Evolutionary conservation across 1,140 invertebrate genomes (phyloP).

Genomic region (Teleopsis dalmanni): DNA sequence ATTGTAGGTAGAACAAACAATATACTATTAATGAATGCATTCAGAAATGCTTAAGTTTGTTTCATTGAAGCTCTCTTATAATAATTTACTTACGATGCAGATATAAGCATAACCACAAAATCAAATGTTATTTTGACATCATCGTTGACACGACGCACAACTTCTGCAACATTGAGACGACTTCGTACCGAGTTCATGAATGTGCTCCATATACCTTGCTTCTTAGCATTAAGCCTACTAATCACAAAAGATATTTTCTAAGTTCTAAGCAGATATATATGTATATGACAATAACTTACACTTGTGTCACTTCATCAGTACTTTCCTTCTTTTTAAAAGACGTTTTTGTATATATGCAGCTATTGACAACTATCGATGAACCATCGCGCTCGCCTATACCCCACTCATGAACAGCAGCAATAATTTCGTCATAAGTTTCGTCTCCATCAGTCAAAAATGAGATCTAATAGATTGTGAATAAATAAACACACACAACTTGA

Average conservation of each 20-base stretch:
- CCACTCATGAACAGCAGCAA: conserved; percentile 41
- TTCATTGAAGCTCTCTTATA: no score
- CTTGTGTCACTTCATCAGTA: conserved; percentile 6
- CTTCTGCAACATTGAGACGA: conserved; percentile 61
- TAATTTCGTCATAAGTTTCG: conserved; percentile 42
- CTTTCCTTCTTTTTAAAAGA: conserved; percentile 9
- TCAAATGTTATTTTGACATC: conserved; percentile 66
- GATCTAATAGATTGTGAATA: not conserved
- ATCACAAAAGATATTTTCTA: no score
- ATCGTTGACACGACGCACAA: conserved; percentile 57
- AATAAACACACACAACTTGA: not conserved
- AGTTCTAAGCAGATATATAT: not conserved
- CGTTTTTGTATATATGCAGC: conserved; percentile 40
- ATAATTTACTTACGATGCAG: conserved; percentile 53
- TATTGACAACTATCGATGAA: conserved; percentile 43
- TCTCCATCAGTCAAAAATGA: no score
- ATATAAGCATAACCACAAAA: conserved; percentile 58
- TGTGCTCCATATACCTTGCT: conserved; percentile 47
- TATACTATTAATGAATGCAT: not conserved
- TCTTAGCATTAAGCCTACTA: conserved; percentile 25
- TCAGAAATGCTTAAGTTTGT: not conserved
- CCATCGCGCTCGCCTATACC: conserved; percentile 44
- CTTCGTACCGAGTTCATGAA: conserved; percentile 55
- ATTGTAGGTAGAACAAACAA: no score
- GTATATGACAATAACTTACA: conserved; percentile 2